These are phyloP conservation scores for Dryocosmus kuriphilus DNA, from an alignment of 2,888 invertebrate species.

Conservation along the genomic window DNA sequence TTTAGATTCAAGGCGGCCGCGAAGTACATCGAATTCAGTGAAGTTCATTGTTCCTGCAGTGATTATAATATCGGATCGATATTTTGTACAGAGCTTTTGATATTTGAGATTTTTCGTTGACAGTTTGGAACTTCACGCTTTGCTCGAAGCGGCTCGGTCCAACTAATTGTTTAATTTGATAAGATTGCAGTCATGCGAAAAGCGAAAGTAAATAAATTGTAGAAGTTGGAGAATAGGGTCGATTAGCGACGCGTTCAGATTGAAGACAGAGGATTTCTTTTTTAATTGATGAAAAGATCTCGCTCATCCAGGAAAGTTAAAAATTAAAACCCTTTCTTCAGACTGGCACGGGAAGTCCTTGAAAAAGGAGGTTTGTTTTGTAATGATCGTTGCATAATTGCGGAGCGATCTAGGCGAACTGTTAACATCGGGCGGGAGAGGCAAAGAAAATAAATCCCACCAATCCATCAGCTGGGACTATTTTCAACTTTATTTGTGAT, in stretches of 20 bases:
- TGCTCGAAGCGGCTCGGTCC: slow-evolving; percentile 4
- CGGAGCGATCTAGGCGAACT: background rate
- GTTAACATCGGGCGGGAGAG: slow-evolving; percentile 16
- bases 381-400: background rate
- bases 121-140: slow-evolving; percentile 37
- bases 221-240: slow-evolving; percentile 9
- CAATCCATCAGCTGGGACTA: slow-evolving; percentile 5
- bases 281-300: background rate
- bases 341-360: background rate
- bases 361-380: background rate
- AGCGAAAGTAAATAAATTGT: slow-evolving; percentile 22
- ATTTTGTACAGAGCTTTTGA: slow-evolving; percentile 40
- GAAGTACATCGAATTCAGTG: slow-evolving; percentile 51
- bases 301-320: background rate
- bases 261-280: slow-evolving; percentile 19
- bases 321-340: slow-evolving; percentile 9
- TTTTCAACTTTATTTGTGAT: slow-evolving; percentile 22
- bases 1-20: slow-evolving; percentile 18
- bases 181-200: slow-evolving; percentile 7
- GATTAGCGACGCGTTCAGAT: slow-evolving; percentile 20
- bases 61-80: slow-evolving; percentile 34
- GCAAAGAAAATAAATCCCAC: slow-evolving; percentile 10
- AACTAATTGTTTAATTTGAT: slow-evolving; percentile 24
- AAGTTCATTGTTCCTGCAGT: slow-evolving; percentile 44
- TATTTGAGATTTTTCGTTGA: slow-evolving; percentile 39